A percentile compares a stretch with the other conserved stretches of the same genome.
Conservation (phyloP, 2,888 invertebrate species). For the Panopea generosa region DNA sequence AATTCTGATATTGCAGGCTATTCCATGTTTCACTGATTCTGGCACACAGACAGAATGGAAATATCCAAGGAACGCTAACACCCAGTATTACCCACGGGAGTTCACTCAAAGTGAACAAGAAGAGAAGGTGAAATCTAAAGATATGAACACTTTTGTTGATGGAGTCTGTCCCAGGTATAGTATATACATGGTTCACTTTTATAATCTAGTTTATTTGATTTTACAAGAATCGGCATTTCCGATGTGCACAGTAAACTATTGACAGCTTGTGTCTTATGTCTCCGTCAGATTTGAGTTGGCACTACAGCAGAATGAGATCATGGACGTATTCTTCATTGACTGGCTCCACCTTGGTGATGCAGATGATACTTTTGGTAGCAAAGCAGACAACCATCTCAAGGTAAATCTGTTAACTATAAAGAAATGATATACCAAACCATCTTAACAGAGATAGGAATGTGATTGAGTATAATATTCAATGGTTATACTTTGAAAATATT, state of each 20-base stretch:
- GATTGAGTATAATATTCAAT: no score
- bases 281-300: slow-evolving; percentile 83
- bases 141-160: slow-evolving; percentile 71
- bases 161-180: slow-evolving; percentile 75
- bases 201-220: no score
- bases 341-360: slow-evolving; percentile 82
- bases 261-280: no score
- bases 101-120: slow-evolving; percentile 79
- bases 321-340: slow-evolving; percentile 85
- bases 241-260: no score
- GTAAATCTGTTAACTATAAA: slow-evolving; percentile 54
- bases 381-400: slow-evolving; percentile 85
- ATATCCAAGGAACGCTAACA: slow-evolving; percentile 82
- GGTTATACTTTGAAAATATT: no score
- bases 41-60: slow-evolving; percentile 84
- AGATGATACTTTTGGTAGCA: slow-evolving; percentile 82
- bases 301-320: slow-evolving; percentile 85
- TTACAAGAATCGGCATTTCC: no score
- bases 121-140: slow-evolving; percentile 66
- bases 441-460: no score
- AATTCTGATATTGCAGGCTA: slow-evolving; percentile 79
- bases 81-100: slow-evolving; percentile 83
- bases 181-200: no score
- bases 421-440: neutral
- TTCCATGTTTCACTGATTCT: slow-evolving; percentile 75